Conservation (phyloP, 2,888 invertebrate genomes). For the Drosophila siamana region DNA sequence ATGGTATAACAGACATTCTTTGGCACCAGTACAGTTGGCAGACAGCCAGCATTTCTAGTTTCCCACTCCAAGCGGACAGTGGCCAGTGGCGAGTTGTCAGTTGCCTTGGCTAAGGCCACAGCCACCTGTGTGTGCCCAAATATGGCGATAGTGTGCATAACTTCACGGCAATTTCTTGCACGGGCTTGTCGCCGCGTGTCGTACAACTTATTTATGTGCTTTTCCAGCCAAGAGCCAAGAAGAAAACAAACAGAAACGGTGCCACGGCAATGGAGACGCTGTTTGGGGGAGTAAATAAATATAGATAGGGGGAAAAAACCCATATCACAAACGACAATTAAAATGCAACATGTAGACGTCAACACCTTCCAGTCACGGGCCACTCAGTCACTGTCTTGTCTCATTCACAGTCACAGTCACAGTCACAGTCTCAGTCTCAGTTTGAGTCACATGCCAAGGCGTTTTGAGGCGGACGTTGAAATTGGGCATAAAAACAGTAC, state of each 20-base stretch:
- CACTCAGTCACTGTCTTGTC: slow-evolving; percentile 29
- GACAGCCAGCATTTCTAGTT: slow-evolving; percentile 37
- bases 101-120: slow-evolving; percentile 67
- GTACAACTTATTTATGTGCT: slow-evolving; percentile 75
- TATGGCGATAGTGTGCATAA: slow-evolving; percentile 68
- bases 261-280: slow-evolving; percentile 21
- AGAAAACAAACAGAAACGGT: slow-evolving; percentile 25
- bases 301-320: slow-evolving; percentile 60
- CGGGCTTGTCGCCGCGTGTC: slow-evolving; percentile 69
- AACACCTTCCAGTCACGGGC: slow-evolving; percentile 71
- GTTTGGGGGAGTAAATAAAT: background rate
- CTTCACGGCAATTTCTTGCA: slow-evolving; percentile 72
- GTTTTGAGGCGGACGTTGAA: slow-evolving; percentile 76
- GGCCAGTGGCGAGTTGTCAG: slow-evolving; percentile 10
- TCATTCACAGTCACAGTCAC: slow-evolving; percentile 19
- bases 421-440: slow-evolving; percentile 2
- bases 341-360: slow-evolving; percentile 80
- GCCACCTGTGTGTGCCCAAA: slow-evolving; percentile 70
- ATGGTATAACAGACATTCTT: slow-evolving; percentile 28
- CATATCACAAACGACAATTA: slow-evolving; percentile 69
- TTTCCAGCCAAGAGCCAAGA: slow-evolving; percentile 57
- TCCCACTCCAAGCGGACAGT: slow-evolving; percentile 21
- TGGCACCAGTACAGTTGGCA: slow-evolving; percentile 26
- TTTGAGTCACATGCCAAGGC: slow-evolving; percentile 68
- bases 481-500: slow-evolving; percentile 75